Base-by-base conservation (phyloP, 2,888 invertebrate species). In the Anthophora plumipes region DNA sequence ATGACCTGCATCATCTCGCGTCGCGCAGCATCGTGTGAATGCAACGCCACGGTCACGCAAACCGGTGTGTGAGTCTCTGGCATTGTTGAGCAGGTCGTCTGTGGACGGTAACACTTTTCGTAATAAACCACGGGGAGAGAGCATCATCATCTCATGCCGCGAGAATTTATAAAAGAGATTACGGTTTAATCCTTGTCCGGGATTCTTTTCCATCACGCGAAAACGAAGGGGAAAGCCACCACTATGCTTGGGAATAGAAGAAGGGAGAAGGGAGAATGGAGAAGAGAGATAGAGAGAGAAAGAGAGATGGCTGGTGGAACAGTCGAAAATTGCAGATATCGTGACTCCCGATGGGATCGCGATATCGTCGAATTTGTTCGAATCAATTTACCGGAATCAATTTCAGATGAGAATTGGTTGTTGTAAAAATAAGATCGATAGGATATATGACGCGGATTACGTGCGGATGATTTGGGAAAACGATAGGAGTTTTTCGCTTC, bases 1-100 rank as follows among this genome's bases (percentile, higher is more conserved):
- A 90, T 85, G 88, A 85, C 86, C 89, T 85, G 90, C 88, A 84
- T 89, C 89, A 85, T 89, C 90, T 88, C 81, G 80, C 84, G 79
- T 84, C 88, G 82, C 77, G 80, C 83, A 64, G 84, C 88, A 39
- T 77, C 75, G 66, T 71, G 59, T 57, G 77, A 79, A 82, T 64
- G 55, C 70, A 48, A n/a, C n/a, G 55, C 31, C 55, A n/a, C 67
- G 41, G 48, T 8, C 43, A 37, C 20, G 54, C 46, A 48, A 17
- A 55, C 52, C 57, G 12, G 46, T 43, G 41, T n/a, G n/a, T n/a
- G n/a, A n/a, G n/a, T 78, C 39, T 71, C 17, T 31, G 66, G n/a
- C 63, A 68, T 77, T 54, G 37, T 63, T 59, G 17, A 63, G 14
- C 43, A 71, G 52, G 4, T 55, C 43, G 25, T 59, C 41, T 50